These are phyloP conservation scores for Chymomyza fuscimana DNA, from an alignment of 2,888 invertebrate genomes.

Conservation along the genomic window DNA sequence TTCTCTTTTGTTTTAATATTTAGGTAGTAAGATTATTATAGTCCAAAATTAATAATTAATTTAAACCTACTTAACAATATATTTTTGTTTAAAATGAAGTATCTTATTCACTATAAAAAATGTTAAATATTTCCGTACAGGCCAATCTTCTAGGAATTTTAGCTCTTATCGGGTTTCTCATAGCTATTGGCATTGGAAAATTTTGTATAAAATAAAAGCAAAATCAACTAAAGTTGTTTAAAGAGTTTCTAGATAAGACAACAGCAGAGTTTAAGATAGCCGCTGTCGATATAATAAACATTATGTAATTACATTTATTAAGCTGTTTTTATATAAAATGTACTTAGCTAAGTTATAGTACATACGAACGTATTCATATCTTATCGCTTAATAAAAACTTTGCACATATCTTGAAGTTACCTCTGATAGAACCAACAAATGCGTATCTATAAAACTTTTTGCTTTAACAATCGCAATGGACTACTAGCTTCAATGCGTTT, in stretches of 20 bases:
- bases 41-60: too few relatives aligned
- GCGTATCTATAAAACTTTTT: background rate
- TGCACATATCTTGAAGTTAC: background rate
- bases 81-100: background rate
- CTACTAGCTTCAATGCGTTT: background rate
- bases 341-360: constrained; percentile 1
- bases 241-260: constrained; percentile 37
- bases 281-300: constrained; percentile 43
- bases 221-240: constrained; percentile 11
- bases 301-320: constrained; percentile 23
- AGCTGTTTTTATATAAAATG: constrained; percentile 13
- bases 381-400: background rate
- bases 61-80: too few relatives aligned
- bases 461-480: background rate
- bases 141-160: constrained; percentile 10
- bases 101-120: background rate
- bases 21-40: too few relatives aligned
- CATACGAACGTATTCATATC: background rate
- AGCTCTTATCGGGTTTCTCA: constrained; percentile 19
- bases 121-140: constrained; percentile 12
- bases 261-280: constrained; percentile 29
- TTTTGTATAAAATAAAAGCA: background rate
- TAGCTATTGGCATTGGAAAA: constrained; percentile 9
- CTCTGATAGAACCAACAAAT: background rate
- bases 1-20: too few relatives aligned